Base-by-base conservation (phyloP, 2,888 invertebrate genomes). In the Machimus atricapillus region DNA sequence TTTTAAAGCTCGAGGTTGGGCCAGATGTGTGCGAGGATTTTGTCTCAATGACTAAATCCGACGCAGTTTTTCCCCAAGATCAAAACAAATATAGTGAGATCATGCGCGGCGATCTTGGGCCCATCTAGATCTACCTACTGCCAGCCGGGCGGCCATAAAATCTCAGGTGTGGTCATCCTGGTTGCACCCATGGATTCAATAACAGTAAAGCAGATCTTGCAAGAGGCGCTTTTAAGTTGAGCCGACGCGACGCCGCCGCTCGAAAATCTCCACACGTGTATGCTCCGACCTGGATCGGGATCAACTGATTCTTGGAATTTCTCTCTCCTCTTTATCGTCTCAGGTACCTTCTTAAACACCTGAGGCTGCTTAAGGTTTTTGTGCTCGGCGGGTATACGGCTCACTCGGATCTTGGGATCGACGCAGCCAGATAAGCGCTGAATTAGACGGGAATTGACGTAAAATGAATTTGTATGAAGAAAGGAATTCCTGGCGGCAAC, bases 131-230 rank as follows among this genome's bases (percentile, higher is more conserved):
- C 34, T 74, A 85, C 85, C 85, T 85, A 85, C 85, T 27, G 85
- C 31, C 40, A 74, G 7, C 40, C 34, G 58, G 14, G 16, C 52
- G 74, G 14, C 85, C 37, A 74, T 74, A 46, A 85, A 85, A 74
- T 86, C 86, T 78, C 86, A 86, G 86, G 86, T 86, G 86, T 86
- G 86, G 86, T 77, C 86, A 86, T 78, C 66, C 27, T 46, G 46
- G 74, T 73, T 85, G 74, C 74, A 85, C 40, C 85, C 85, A 85
- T 43, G 43, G 46, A 85, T 85, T 79, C 74, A 74, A 46, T 74
- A 37, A 85, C 74, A 74, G 85, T 74, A 85, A 74, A 74, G 74
- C 66, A 85, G 74, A 46, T 85, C 73, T 37, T 46, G 37, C 40
- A 40, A 40, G 7, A 40, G 40, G 73, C 31, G 37, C 85, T 85